Base-by-base conservation (phyloP, 2,888 invertebrate species). In the Atethmia centrago region DNA sequence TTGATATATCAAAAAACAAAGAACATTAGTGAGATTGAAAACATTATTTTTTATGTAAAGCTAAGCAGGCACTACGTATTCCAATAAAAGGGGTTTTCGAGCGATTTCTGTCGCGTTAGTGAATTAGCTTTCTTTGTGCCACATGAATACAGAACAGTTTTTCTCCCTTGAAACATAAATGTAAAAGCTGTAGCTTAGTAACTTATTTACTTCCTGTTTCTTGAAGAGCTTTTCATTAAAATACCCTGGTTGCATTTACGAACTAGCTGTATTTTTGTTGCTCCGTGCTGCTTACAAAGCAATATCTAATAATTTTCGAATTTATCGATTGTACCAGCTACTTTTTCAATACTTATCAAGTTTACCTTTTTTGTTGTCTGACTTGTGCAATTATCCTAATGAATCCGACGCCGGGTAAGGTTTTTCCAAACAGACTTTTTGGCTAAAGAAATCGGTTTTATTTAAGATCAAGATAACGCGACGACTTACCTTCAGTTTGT, bases 401-500 rank as follows among this genome's bases (percentile, higher is more conserved):
- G 87, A 90, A 88, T 88, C 85, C 82, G 53, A 79, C 69, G 76
- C 77, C 67, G 79, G 84, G 86, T 87, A 87, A 87, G 81, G 75
- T 85, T 84, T 82, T 66, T 51, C 3, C 77, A 80, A 83, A 77
- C 66, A 79, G 81, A 82, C 66, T 84, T 88, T 86, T 86, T 82
- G 45, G 53, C 76, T 67, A 85, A 85, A 85, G 79, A 87, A 87
- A 88, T 87, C 85, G 83, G 84, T 88, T 90, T 89, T 88, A 87
- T 89, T 90, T 86, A 87, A 87, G 87, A 88, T 89, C 87, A 82
- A 85, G 85, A 88, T 88, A 89, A 90, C 74, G 67, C 83, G 74
- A 70, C 83, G 88, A 80, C 87, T 89, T 89, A 88, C 88, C 88
- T 87, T 83, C 83, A 80, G 85, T 90, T 91, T 89, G 88, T 88